Base-by-base conservation (phyloP, 1,140 invertebrate genomes). In the Eriosoma lanigerum region DNA sequence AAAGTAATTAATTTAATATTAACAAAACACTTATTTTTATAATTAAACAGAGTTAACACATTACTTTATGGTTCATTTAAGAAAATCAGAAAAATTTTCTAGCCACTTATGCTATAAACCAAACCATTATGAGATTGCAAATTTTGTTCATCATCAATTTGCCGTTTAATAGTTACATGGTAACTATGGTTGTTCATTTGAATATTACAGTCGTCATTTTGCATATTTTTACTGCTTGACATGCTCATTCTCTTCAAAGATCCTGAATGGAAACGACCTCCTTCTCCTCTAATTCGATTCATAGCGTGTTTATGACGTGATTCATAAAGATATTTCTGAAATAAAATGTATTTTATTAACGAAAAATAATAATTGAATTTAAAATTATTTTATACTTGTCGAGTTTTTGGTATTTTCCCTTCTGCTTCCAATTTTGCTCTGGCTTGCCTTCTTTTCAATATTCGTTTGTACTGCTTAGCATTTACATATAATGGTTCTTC, bases 321-420 rank as follows among this genome's bases (percentile, higher is more conserved):
- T 88, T 99, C 97, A 84, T 99, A 97, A n/a, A 99, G 88, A 86
- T 99, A 99, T 95, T 98, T 99, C 93, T 97, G 86, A 50, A 90
- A 88, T 29, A 72, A 52, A 72, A 72, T 48, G 3, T 21, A 29
- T n/a, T 54, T 17, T 3, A 52, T n/a, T 0, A 54, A 54, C 6
- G 5, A 6, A 19, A n/a, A 21, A 46, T 8, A 5, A 64, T 19
- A 3, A 17, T 48, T 26, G 15, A n/a, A n/a, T n/a, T n/a, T n/a
- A 68, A 21, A 62, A 62, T 8, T 19, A 32, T 29, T n/a, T 2
- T 32, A n/a, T 87, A 95, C 94, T 82, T 94, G 93, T 87, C 97
- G 89, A 86, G 97, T 94, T 87, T 98, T 98, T 29, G 97, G 96
- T 86, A 99, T 98, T 87, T 96, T 94, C 38, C 96, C 96, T 84